Percentiles rank a stretch among this genome's conserved stretches.
Evolutionary conservation across 2,888 invertebrate species (phyloP).

Genomic region (Megalurothrips usitatus): DNA sequence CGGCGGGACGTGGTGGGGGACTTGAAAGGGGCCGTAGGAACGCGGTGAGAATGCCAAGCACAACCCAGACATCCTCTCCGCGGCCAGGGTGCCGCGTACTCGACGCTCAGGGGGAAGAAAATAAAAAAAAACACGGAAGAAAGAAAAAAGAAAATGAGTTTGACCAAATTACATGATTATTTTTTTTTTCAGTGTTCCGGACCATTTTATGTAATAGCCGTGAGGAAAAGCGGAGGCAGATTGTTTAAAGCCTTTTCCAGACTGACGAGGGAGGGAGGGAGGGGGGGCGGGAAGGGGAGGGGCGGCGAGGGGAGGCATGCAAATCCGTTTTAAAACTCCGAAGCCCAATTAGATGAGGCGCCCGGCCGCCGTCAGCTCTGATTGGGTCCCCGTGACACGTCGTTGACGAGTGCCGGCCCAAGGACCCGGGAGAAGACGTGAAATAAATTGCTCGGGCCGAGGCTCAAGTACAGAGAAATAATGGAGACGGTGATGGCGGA

Average conservation of each 20-base stretch:
- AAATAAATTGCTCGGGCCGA: too few species aligned
- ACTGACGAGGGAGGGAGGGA: background rate
- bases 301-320: background rate
- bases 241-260: background rate
- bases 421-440: too few species aligned
- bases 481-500: too few species aligned
- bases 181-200: background rate
- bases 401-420: background rate
- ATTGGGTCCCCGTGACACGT: background rate
- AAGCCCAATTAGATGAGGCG: background rate
- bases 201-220: too few species aligned
- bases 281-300: background rate
- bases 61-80: too few species aligned
- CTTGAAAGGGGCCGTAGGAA: too few species aligned
- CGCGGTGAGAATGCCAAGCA: too few species aligned
- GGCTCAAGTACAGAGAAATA: too few species aligned
- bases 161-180: background rate
- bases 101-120: too few species aligned
- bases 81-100: too few species aligned
- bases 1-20: too few species aligned
- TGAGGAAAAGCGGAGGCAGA: too few species aligned
- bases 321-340: background rate
- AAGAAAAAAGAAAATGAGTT: background rate
- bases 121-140: background rate
- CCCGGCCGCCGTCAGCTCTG: background rate